Evolutionary conservation across 1,140 invertebrate species (phyloP).

Genomic region (Spodoptera litura): DNA sequence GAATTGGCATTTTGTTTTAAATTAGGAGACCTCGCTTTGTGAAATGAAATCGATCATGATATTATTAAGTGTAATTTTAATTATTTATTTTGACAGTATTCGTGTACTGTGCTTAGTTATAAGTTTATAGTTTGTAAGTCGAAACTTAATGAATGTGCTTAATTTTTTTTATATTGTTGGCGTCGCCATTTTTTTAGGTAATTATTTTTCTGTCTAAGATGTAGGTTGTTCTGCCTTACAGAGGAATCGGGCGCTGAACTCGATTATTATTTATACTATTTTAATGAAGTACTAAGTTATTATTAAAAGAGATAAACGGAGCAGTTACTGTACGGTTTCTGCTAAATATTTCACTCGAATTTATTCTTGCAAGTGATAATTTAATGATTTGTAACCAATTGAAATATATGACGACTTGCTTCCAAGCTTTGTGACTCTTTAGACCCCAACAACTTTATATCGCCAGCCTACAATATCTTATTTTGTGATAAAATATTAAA

Average conservation of each 20-base stretch:
- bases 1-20: constrained; percentile 44
- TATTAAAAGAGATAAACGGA: neutral
- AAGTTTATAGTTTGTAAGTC: constrained; percentile 42
- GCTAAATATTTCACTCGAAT: constrained; percentile 16
- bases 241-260: neutral
- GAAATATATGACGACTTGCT: constrained; percentile 12
- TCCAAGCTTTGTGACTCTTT: constrained; percentile 8
- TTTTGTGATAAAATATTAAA: neutral
- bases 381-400: neutral
- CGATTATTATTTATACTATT: constrained; percentile 16
- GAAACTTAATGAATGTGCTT: constrained; percentile 45
- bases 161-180: constrained; percentile 29
- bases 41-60: constrained; percentile 30
- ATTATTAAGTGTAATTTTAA: constrained; percentile 51
- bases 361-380: constrained; percentile 4
- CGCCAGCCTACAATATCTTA: neutral
- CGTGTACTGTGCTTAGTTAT: constrained; percentile 49
- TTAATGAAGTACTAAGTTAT: neutral
- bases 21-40: constrained; percentile 40
- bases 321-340: neutral
- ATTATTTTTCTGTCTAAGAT: neutral
- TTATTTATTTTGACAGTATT: constrained; percentile 55
- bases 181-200: neutral
- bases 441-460: neutral
- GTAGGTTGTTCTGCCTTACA: neutral